Percentiles rank a stretch among this genome's conserved stretches.
Evolutionary conservation across 2,888 invertebrate species (phyloP).

Genomic region (Nephrotoma guestfalica): DNA sequence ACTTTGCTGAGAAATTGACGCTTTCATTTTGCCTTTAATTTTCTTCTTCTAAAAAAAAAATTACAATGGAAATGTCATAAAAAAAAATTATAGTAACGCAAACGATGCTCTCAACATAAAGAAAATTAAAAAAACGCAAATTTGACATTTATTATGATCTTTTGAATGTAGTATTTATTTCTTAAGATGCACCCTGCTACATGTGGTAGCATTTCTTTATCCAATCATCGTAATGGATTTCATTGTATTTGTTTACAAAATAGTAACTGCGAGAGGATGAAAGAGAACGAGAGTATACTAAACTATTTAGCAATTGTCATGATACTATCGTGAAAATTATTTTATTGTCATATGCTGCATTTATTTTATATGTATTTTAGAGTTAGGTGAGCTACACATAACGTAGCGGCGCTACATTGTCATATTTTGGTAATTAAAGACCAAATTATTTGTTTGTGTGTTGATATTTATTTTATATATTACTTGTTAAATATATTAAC

Average conservation of each 20-base stretch:
- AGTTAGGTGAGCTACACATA: too few relatives aligned
- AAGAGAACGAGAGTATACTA: not conserved
- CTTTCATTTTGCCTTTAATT: not conserved
- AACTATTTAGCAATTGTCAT: not conserved
- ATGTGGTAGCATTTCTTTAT: constrained; percentile 6
- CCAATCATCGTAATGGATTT: not conserved
- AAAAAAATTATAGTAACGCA: not conserved
- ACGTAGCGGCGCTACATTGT: too few relatives aligned
- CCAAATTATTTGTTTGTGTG: too few relatives aligned
- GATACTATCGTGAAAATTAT: not conserved
- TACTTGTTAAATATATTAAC: too few relatives aligned
- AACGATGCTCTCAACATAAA: constrained; percentile 5
- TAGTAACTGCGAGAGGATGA: not conserved
- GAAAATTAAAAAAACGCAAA: not conserved
- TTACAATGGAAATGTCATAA: constrained; percentile 4
- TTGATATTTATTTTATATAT: too few relatives aligned
- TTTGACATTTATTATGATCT: constrained; percentile 1
- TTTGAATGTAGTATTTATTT: not conserved
- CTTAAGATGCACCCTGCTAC: constrained; percentile 8
- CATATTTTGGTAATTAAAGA: too few relatives aligned
- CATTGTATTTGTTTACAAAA: not conserved
- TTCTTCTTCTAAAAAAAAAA: not conserved
- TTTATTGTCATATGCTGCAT: too few relatives aligned
- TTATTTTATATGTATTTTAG: too few relatives aligned
- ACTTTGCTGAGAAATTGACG: not conserved